These are phyloP conservation scores for Sinosuthora webbiana DNA, from an alignment of 2,113 vertebrate genomes.

Conservation along the genomic window DNA sequence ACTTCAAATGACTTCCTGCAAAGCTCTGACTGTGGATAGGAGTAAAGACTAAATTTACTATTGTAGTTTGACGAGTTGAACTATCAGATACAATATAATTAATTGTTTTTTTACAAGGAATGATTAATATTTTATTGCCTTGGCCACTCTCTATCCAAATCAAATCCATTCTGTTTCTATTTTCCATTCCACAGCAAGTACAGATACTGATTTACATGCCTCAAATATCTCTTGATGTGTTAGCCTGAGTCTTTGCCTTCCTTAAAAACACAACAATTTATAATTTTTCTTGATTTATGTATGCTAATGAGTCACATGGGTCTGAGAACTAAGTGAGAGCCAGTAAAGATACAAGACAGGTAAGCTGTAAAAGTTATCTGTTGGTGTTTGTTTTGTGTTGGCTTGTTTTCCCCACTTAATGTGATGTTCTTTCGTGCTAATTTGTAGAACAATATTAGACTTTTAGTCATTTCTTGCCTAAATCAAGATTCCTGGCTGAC, in stretches of 20 bases:
- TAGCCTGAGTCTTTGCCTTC: background rate
- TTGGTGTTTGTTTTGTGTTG: background rate
- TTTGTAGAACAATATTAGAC: background rate
- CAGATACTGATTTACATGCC: background rate
- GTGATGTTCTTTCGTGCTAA: background rate
- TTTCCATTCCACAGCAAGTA: background rate
- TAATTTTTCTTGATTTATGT: conserved; percentile 16
- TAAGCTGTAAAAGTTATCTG: background rate
- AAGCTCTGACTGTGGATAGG: background rate
- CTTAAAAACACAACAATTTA: background rate
- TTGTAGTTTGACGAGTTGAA: background rate
- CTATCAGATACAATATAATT: background rate
- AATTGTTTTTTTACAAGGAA: background rate
- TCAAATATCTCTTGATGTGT: background rate
- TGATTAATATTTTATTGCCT: background rate
- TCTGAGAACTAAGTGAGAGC: background rate
- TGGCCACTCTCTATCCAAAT: background rate
- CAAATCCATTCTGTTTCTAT: background rate
- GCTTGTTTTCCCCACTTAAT: background rate
- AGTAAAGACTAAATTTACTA: background rate
- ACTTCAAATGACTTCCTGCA: background rate
- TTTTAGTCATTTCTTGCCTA: background rate
- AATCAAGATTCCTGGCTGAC: conserved; percentile 50
- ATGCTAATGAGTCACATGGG: background rate
- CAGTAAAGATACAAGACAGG: background rate